A percentile compares a stretch with the other conserved stretches of the same genome.
Conservation (phyloP, 1,140 invertebrate species). For the Olivierus martensii region DNA sequence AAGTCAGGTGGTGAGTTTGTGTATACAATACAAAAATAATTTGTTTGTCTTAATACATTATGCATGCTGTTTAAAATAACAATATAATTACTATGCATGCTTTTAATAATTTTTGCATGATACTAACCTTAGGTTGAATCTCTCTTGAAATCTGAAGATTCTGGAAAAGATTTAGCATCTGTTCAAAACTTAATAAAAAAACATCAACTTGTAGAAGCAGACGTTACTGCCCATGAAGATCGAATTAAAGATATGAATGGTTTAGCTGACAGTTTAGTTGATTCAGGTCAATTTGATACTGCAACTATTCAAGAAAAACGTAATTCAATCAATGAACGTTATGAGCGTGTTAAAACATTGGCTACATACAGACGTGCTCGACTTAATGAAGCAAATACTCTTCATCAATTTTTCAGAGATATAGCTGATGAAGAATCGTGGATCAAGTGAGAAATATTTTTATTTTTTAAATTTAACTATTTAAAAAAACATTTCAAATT, state of each 20-base stretch:
- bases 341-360: slow-evolving; percentile 80
- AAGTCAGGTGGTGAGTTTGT: too few relatives aligned
- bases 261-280: slow-evolving; percentile 85
- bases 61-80: not conserved
- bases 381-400: slow-evolving; percentile 84
- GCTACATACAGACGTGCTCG: slow-evolving; percentile 80
- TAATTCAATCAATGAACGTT: slow-evolving; percentile 83
- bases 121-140: slow-evolving; percentile 50
- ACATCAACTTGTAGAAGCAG: slow-evolving; percentile 94
- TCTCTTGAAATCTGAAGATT: slow-evolving; percentile 89
- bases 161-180: slow-evolving; percentile 93
- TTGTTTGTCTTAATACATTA: not conserved
- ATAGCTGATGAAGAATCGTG: slow-evolving; percentile 99
- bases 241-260: slow-evolving; percentile 89
- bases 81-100: not conserved
- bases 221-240: slow-evolving; percentile 91
- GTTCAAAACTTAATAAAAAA: slow-evolving; percentile 99
- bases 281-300: slow-evolving; percentile 87
- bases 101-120: not conserved
- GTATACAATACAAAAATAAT: too few relatives aligned
- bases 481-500: not conserved
- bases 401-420: slow-evolving; percentile 98
- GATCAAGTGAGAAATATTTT: slow-evolving; percentile 64
- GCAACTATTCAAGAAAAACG: slow-evolving; percentile 85
- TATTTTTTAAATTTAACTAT: not conserved